Evolutionary conservation across 2,113 vertebrate genomes (phyloP), one percentile per base, ranked within the genome.

Genomic region (Herpailurus yagouaroundi): DNA sequence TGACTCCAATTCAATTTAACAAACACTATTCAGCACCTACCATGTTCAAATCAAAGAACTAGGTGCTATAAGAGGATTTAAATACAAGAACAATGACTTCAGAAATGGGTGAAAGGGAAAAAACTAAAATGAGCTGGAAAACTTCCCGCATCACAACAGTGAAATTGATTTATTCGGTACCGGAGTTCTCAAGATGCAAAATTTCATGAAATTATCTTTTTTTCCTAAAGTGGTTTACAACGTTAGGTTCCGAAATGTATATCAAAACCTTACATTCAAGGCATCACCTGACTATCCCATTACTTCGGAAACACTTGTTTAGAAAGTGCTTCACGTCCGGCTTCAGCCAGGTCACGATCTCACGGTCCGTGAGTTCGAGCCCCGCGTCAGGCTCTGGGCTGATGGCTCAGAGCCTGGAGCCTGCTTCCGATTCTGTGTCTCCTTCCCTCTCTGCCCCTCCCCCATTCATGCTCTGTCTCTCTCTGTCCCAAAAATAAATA

Each of bases 1-100:
- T 96, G 96, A 96, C 60, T 97, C 91, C 80, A 97, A 95, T 95
- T 96, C 76, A 68, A 57, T 93, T 97, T 91, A 96, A 89, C 94
- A 96, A 97, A 95, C 80, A 85, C 66, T 71, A 36, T 55, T 97
- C 96, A 94, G 76, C 92, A 96, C 90, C 77, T 93, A 94, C 55
- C 66, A 63, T 74, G 48, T 74, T 91, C 25, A 13, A 81, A 48
- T 92, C 50, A 29, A 19, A 48, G 60, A 87, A 80, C 19, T 7
- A 57, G 33, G 60, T 88, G 64, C 76, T 60, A 2, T 68, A 29
- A 81, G 7, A 25, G 38, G 68, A 41, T 52, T 79, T 38, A 63
- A 16, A 82, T 71, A 85, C 88, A 89, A 16, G 66, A 92, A 4
- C 9, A 41, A 36, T 38, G 25, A 52, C 2, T 29, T 93, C 13